Evolutionary conservation across 2,888 invertebrate genomes (phyloP).

Genomic region (Drosophila pegasa): DNA sequence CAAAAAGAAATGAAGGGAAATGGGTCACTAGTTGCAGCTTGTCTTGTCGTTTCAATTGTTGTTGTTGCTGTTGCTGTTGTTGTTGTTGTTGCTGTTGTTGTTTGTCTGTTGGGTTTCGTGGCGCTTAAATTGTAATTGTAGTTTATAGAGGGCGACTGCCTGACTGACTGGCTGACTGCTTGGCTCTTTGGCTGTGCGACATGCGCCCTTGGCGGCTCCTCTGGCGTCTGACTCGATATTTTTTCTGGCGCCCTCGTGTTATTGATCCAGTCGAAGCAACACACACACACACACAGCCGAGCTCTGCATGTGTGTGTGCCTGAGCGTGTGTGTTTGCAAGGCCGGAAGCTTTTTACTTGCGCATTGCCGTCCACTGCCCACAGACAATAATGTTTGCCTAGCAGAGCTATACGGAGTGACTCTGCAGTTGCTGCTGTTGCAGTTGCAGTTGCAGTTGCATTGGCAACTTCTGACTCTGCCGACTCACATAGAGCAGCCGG

Average conservation of each 20-base stretch:
- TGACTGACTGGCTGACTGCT: conserved; percentile 30
- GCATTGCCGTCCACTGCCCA: conserved; percentile 45
- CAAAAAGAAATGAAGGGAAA: conserved; percentile 33
- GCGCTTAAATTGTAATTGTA: conserved; percentile 68
- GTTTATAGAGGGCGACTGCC: conserved; percentile 58
- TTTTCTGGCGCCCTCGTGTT: conserved; percentile 32
- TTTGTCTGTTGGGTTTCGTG: conserved; percentile 47
- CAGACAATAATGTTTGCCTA: conserved; percentile 68
- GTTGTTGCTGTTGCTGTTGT: conserved; percentile 8
- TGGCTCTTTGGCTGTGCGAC: conserved; percentile 30
- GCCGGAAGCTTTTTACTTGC: conserved; percentile 60
- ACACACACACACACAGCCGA: conserved; percentile 12
- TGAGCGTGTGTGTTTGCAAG: conserved; percentile 20
- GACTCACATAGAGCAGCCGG: conserved; percentile 22
- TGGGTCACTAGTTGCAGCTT: conserved; percentile 73
- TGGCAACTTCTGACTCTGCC: conserved; percentile 29
- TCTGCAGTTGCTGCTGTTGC: conserved; percentile 3
- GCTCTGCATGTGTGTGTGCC: background rate
- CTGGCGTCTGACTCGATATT: conserved; percentile 26
- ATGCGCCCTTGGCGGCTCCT: conserved; percentile 59
- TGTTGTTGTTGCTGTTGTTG: conserved; percentile 14
- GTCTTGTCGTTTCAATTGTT: conserved; percentile 38
- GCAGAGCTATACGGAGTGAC: conserved; percentile 30
- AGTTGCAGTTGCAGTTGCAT: conserved; percentile 18
- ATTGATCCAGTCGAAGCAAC: conserved; percentile 56